phyloP scores from a whole-genome alignment of 2,113 vertebrate genomes.

The Planiliza haematocheilus region DNA sequence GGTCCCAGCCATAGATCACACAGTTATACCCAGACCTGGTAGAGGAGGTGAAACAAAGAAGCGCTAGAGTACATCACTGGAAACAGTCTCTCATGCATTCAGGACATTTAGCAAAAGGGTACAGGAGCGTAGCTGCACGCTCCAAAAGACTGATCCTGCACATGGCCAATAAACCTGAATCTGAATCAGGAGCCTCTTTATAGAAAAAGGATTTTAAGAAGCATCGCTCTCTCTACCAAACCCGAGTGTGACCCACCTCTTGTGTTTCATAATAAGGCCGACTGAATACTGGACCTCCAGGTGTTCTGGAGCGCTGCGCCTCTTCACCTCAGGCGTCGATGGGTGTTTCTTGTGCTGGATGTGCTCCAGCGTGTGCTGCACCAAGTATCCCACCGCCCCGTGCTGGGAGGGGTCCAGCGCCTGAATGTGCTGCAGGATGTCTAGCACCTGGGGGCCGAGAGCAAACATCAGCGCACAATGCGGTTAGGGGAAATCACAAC shows the following conservation, averaged over 20 bases:
- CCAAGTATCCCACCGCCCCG: constrained; percentile 93
- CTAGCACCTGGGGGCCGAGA: constrained; percentile 87
- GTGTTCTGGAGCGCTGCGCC: constrained; percentile 89
- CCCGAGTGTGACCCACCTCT: constrained; percentile 84
- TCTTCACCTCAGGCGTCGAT: constrained; percentile 89
- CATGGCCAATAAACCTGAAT: too few species aligned
- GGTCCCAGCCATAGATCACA: constrained; percentile 97
- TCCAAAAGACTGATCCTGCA: too few species aligned
- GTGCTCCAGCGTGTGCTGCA: constrained; percentile 96
- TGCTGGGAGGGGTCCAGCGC: constrained; percentile 96
- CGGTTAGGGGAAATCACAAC: not conserved
- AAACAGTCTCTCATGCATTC: too few species aligned
- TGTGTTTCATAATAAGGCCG: constrained; percentile 96
- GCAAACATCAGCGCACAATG: not conserved
- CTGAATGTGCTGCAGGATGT: constrained; percentile 98
- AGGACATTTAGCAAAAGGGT: too few species aligned
- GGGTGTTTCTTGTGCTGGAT: constrained; percentile 95
- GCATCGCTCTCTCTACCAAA: too few species aligned
- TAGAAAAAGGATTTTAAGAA: accelerated
- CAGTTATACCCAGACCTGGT: constrained; percentile 94
- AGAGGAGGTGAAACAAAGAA: not conserved
- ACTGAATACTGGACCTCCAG: constrained; percentile 91
- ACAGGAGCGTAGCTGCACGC: too few species aligned
- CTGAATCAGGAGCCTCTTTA: too few species aligned
- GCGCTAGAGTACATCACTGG: too few species aligned